Percentiles rank a stretch among this genome's conserved stretches.
Conservation (phyloP, 2,113 vertebrate genomes). For the Heloderma charlesbogerti region DNA sequence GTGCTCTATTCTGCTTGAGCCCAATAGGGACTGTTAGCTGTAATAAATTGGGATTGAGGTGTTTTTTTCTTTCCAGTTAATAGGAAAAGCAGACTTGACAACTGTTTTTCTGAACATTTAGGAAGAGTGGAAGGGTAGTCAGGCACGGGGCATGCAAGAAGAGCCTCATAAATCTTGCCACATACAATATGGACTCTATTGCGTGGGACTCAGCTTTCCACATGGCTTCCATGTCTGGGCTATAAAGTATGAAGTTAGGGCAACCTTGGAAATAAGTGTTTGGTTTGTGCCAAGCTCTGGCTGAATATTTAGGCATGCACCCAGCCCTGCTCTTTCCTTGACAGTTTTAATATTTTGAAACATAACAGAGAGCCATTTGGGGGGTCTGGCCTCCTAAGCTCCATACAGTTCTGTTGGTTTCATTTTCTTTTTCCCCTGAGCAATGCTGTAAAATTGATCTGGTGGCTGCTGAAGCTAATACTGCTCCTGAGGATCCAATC, state of each 20-base stretch:
- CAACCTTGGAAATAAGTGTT: background rate
- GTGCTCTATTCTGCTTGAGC: background rate
- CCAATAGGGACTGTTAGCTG: background rate
- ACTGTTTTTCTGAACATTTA: background rate
- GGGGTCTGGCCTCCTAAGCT: background rate
- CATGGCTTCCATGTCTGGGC: background rate
- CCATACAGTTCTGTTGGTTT: background rate
- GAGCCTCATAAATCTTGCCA: background rate
- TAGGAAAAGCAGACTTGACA: background rate
- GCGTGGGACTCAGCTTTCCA: background rate
- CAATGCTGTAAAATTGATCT: constrained; percentile 38
- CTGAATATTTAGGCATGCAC: background rate
- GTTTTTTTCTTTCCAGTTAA: background rate
- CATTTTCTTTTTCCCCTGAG: constrained; percentile 14
- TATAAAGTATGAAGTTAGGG: background rate
- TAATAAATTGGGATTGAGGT: background rate
- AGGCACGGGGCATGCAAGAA: background rate
- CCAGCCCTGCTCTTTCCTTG: background rate
- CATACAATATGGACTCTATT: background rate
- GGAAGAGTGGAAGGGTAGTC: background rate
- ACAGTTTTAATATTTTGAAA: constrained; percentile 9
- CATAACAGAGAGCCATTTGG: background rate
- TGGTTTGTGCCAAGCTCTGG: background rate
- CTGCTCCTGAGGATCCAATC: constrained; percentile 42
- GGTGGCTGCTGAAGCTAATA: constrained; percentile 48